phyloP scores from a whole-genome alignment of 2,797 vertebrate species.

The Semaprochilodus insignis region DNA sequence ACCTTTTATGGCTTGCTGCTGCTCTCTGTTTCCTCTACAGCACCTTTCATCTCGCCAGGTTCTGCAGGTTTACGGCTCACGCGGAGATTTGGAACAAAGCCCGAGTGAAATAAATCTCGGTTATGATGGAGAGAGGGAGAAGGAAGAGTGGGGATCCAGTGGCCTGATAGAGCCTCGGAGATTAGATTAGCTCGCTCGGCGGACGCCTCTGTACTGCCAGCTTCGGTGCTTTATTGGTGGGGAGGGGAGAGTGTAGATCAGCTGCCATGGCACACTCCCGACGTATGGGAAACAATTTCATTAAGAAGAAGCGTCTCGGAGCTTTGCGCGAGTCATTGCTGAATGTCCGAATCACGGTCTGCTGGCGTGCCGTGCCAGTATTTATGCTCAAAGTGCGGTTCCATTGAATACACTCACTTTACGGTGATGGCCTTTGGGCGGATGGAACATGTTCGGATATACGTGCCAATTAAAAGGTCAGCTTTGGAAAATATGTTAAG shows the following conservation, averaged over 20 bases:
- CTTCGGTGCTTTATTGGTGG: conserved; percentile 42
- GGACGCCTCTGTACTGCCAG: conserved; percentile 6
- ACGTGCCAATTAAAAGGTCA: not conserved
- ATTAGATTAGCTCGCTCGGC: conserved; percentile 17
- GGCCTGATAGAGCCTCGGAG: conserved; percentile 2
- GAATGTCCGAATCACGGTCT: not conserved
- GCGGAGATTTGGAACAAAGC: conserved; percentile 22
- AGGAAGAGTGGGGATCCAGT: not conserved
- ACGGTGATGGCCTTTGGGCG: not conserved
- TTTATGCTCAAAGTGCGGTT: not conserved
- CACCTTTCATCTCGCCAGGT: conserved; percentile 22
- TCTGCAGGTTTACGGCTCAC: conserved; percentile 17
- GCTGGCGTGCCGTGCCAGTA: not conserved
- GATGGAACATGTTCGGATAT: not conserved
- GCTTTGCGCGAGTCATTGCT: conserved; percentile 3
- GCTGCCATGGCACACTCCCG: conserved; percentile 28
- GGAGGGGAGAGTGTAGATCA: conserved; percentile 28
- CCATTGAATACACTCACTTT: not conserved
- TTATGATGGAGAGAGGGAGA: conserved; percentile 11
- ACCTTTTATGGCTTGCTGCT: conserved; percentile 3
- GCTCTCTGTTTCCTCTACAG: conserved; percentile 7
- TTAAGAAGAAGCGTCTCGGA: conserved; percentile 22
- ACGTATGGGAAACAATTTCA: conserved; percentile 47
- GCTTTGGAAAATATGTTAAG: not conserved
- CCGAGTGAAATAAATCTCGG: conserved; percentile 23